Percentiles rank a stretch among this genome's conserved stretches.
Evolutionary conservation across 2,113 vertebrate species (phyloP).

Genomic region (Dromiciops gliroides): DNA sequence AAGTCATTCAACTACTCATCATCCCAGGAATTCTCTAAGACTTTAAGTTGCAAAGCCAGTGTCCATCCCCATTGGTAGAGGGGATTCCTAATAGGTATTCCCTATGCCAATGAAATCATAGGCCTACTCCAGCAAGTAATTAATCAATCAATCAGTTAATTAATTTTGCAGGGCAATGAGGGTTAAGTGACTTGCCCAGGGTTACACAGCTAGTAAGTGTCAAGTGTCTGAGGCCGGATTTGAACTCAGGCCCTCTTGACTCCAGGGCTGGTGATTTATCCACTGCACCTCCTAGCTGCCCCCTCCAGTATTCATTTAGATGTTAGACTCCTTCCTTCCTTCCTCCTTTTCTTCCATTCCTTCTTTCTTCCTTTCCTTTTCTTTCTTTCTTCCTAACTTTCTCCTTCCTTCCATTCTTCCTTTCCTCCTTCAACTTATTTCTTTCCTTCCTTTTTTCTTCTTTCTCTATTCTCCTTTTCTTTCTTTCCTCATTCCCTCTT

Average conservation of each 20-base stretch:
- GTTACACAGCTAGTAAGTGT: too few species aligned
- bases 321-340: not conserved
- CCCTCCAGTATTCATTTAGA: not conserved
- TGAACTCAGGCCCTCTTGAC: too few species aligned
- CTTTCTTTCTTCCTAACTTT: accelerated
- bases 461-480: accelerated
- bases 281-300: too few species aligned
- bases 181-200: too few species aligned
- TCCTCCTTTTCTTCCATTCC: too few species aligned
- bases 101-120: not conserved
- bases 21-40: not conserved
- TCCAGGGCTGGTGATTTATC: too few species aligned
- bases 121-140: too few species aligned
- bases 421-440: not conserved
- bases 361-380: too few species aligned
- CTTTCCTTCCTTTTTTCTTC: not conserved
- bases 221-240: too few species aligned
- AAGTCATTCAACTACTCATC: not conserved
- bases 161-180: too few species aligned
- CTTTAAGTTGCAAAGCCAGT: not conserved
- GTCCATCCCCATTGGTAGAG: not conserved
- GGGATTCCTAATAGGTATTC: not conserved
- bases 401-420: not conserved
- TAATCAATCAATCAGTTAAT: too few species aligned
- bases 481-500: accelerated